These are phyloP conservation scores for Malacoctenus gilli DNA, from an alignment of 2,797 vertebrate species.

Conservation along the genomic window DNA sequence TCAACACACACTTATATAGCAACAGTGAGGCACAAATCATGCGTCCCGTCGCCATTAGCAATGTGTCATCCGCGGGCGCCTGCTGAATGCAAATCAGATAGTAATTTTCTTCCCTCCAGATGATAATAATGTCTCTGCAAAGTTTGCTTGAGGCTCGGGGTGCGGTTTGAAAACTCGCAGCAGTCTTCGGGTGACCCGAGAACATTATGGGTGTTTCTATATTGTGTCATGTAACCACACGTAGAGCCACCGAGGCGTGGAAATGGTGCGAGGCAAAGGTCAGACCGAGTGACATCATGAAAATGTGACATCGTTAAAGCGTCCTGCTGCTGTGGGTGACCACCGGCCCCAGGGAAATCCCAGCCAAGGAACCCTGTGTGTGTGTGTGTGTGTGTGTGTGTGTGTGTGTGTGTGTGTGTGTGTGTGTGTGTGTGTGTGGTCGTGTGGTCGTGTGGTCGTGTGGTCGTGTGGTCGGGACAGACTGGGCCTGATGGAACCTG, in stretches of 20 bases:
- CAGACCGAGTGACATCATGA: slow-evolving; percentile 74
- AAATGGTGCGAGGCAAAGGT: slow-evolving; percentile 77
- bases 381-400: slow-evolving; percentile 2
- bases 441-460: slow-evolving; percentile 38
- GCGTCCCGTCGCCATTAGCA: slow-evolving; percentile 68
- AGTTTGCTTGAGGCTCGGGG: slow-evolving; percentile 7
- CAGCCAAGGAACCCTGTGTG: slow-evolving; percentile 26
- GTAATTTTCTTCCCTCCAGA: slow-evolving; percentile 33
- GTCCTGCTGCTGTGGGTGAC: slow-evolving; percentile 62
- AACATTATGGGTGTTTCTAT: slow-evolving; percentile 10
- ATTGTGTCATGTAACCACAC: slow-evolving; percentile 42
- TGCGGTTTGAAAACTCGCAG: slow-evolving; percentile 14
- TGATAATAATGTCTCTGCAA: slow-evolving; percentile 18
- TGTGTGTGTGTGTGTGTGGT: slow-evolving; percentile 3
- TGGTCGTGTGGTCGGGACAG: slow-evolving; percentile 51
- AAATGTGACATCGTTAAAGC: slow-evolving; percentile 78
- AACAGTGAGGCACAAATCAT: slow-evolving; percentile 39
- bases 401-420: slow-evolving; percentile 1
- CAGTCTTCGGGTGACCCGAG: slow-evolving; percentile 3
- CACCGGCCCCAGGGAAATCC: slow-evolving; percentile 64
- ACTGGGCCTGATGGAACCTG: slow-evolving; percentile 39
- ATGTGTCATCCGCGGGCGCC: slow-evolving; percentile 61
- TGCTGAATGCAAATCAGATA: slow-evolving; percentile 66
- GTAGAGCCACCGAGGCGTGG: slow-evolving; percentile 56
- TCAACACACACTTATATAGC: slow-evolving; percentile 38